Conservation (phyloP, 2,797 vertebrate genomes). For the Rachycentron canadum region DNA sequence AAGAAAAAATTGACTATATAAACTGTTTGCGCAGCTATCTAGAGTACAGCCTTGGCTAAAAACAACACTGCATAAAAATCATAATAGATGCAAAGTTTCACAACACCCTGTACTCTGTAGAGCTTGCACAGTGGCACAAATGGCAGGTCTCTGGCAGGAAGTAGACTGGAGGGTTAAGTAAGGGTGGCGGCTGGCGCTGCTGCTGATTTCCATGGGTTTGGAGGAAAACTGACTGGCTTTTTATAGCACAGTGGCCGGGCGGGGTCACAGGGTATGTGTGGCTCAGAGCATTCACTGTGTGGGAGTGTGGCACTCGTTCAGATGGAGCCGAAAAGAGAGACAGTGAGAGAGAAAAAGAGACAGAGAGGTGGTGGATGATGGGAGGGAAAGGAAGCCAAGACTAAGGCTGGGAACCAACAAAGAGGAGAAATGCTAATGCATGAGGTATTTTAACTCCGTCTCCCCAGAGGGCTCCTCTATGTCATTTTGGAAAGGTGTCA, state of each 20-base stretch:
- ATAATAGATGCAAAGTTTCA: conserved; percentile 61
- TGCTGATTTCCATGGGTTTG: conserved; percentile 79
- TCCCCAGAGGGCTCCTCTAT: conserved; percentile 22
- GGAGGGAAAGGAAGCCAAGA: conserved; percentile 34
- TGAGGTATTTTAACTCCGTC: conserved; percentile 20
- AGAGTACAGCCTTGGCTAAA: conserved; percentile 47
- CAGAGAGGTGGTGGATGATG: conserved; percentile 31
- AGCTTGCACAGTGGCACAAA: conserved; percentile 55
- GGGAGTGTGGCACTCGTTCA: conserved; percentile 69
- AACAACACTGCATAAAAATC: conserved; percentile 53
- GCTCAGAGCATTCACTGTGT: conserved; percentile 75
- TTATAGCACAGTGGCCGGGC: conserved; percentile 78
- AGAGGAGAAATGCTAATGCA: conserved; percentile 44
- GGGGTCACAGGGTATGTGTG: conserved; percentile 81
- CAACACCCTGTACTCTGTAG: conserved; percentile 52
- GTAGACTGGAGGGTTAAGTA: conserved; percentile 68
- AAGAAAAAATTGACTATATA: conserved; percentile 4
- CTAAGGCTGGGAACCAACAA: conserved; percentile 33
- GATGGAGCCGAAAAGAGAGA: conserved; percentile 51
- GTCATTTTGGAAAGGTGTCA: conserved; percentile 47
- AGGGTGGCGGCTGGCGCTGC: conserved; percentile 74
- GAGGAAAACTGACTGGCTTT: conserved; percentile 78
- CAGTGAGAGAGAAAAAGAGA: conserved; percentile 44
- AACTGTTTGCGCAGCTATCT: conserved; percentile 59
- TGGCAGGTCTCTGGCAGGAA: conserved; percentile 68